Base-by-base conservation (phyloP, 2,113 vertebrate genomes). In the Lutjanus erythropterus region DNA sequence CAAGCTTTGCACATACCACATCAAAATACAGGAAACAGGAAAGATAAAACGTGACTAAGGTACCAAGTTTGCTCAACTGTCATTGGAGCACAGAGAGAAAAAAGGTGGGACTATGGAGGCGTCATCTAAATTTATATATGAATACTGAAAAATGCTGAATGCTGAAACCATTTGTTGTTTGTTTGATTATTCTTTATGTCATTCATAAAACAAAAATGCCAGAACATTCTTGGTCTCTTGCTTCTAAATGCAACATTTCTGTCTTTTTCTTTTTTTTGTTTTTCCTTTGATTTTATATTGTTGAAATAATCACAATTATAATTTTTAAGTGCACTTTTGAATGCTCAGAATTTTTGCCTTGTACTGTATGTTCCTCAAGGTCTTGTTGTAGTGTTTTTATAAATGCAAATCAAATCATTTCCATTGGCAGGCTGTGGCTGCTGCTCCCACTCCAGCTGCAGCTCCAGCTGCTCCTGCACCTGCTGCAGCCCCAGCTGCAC, bases 401-500 rank as follows among this genome's bases (percentile, higher is more conserved):
- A 4, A 59, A 61, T 82, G 42, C 52, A 33, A 76, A 42, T 71
- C 0, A 16, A 73, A 41, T 60, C 1, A 6, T 71, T 75, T 46
- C 46, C 2, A 0, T 49, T 47, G 58, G 39, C 81, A 88, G 89
- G 80, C 60, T 27, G 82, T 50, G 16, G 72, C 84, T 72, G 68
- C 85, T 47, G 77, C 72, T 64, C 74, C 88, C 52, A 42, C 70
- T 64, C 19, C 88, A 89, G 95, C 84, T 1, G 92, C 90, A 50
- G 80, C 91, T 23, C 58, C 88, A 42, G 84, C 91, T 35, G 78
- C 86, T 12, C 73, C 83, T 37, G 84, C 83, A 62, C 71, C 88
- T 8, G 78, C 78, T 15, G 58, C 90, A 1, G 89, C 94, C 7
- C 77, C 86, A 70, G 92, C 93, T 47, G 91, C 90, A 31, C 95